Evolutionary conservation across 2,113 vertebrate genomes (phyloP).

Genomic region (Gymnarchus niloticus): DNA sequence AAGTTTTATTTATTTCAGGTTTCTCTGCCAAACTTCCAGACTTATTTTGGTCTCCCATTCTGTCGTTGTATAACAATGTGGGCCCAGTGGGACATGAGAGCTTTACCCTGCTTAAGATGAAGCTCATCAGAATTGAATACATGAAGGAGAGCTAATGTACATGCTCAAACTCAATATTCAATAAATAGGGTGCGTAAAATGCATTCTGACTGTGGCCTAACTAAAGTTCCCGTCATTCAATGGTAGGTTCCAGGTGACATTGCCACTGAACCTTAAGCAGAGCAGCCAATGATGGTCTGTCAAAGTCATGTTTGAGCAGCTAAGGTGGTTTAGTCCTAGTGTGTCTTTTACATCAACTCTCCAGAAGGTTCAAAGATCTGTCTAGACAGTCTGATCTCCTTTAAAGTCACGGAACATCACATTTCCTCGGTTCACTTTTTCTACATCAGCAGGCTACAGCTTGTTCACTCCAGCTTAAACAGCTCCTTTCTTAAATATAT

Average conservation of each 20-base stretch:
- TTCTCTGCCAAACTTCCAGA: not conserved
- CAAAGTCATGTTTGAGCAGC: constrained; percentile 8
- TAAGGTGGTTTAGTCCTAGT: constrained; percentile 15
- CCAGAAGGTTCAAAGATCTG: constrained; percentile 29
- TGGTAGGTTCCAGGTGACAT: not conserved
- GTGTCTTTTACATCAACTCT: not conserved
- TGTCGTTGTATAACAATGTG: not conserved
- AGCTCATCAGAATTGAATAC: not conserved
- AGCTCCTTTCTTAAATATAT: not conserved
- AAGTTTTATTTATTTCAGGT: not conserved
- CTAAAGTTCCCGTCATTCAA: not conserved
- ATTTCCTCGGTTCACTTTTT: constrained; percentile 29
- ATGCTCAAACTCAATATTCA: not conserved
- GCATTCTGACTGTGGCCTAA: not conserved
- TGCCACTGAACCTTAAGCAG: not conserved
- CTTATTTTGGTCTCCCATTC: no score
- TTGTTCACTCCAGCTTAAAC: constrained; percentile 6
- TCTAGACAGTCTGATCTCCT: constrained; percentile 41
- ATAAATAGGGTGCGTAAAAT: not conserved
- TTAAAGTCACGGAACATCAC: not conserved
- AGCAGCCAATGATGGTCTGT: not conserved
- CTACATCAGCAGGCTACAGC: not conserved
- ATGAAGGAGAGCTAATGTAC: no score
- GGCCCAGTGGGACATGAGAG: not conserved
- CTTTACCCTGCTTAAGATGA: not conserved